phyloP scores from a whole-genome alignment of 2,888 invertebrate species.

The Thumatha senex region DNA sequence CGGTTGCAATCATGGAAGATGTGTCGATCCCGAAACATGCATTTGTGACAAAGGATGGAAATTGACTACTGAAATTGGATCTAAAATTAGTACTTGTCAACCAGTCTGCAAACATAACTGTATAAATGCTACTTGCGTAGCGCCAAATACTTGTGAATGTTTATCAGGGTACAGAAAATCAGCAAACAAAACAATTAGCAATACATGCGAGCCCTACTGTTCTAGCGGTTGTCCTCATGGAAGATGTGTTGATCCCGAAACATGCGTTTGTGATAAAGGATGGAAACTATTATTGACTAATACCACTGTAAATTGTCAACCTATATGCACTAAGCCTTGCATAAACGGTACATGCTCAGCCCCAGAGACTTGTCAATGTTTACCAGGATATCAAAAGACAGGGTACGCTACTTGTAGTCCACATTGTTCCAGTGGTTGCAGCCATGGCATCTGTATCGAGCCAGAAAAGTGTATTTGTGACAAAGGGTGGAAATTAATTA shows the following conservation, averaged over 20 bases:
- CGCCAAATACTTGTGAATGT: constrained; percentile 5
- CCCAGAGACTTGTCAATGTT: constrained; percentile 6
- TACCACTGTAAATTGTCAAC: constrained; percentile 1
- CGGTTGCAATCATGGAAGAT: constrained; percentile 8
- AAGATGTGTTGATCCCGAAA: not conserved
- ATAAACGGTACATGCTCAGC: constrained; percentile 7
- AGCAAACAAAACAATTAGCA: not conserved
- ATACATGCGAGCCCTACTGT: constrained; percentile 14
- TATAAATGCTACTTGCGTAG: not conserved
- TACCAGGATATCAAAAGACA: not conserved
- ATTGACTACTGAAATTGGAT: not conserved
- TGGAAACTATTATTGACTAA: not conserved
- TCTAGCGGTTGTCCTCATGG: constrained; percentile 3
- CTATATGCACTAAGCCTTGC: constrained; percentile 13
- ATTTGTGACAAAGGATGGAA: constrained; percentile 10
- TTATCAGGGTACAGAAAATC: not conserved
- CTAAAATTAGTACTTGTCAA: not conserved
- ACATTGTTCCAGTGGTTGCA: constrained; percentile 14
- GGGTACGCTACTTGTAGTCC: constrained; percentile 9
- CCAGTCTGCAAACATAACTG: not conserved
- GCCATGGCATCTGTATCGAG: constrained; percentile 10
- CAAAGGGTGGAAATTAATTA: constrained; percentile 12
- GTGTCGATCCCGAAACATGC: constrained; percentile 9
- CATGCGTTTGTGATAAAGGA: not conserved
- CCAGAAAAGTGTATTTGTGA: constrained; percentile 17